Conservation (phyloP, 2,888 invertebrate genomes). For the Cynaeus angustus region DNA sequence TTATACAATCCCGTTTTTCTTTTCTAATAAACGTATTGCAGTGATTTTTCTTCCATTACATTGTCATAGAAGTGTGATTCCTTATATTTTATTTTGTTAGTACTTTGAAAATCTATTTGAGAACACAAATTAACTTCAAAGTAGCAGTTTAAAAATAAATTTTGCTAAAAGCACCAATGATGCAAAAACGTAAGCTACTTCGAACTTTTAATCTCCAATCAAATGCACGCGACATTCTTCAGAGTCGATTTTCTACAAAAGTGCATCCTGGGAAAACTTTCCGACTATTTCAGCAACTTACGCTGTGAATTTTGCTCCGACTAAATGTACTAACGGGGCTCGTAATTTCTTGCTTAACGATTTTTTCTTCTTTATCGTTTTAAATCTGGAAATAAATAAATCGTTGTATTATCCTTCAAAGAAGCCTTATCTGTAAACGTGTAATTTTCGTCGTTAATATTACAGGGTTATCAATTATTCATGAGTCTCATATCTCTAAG, state of each 20-base stretch:
- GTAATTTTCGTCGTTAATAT: conserved; percentile 18
- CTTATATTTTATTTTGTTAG: no score
- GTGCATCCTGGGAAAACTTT: conserved; percentile 21
- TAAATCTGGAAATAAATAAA: conserved; percentile 1
- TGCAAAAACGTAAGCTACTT: background rate
- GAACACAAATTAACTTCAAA: no score
- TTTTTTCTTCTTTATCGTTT: background rate
- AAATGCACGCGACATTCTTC: conserved; percentile 22
- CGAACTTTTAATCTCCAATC: conserved; percentile 7
- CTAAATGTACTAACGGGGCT: conserved; percentile 7
- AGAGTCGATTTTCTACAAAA: conserved; percentile 22
- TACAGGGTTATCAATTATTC: conserved; percentile 22
- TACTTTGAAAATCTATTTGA: no score
- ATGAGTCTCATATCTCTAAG: conserved; percentile 21
- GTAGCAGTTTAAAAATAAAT: no score
- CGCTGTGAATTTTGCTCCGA: background rate
- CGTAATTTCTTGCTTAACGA: conserved; percentile 6
- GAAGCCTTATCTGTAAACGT: conserved; percentile 14
- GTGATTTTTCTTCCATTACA: no score
- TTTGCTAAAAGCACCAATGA: background rate
- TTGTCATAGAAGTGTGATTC: no score
- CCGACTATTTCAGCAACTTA: conserved; percentile 18
- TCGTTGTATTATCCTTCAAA: conserved; percentile 10
- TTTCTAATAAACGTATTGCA: no score
- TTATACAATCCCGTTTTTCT: no score